Evolutionary conservation across 1,140 invertebrate species (phyloP).

Genomic region (Drosophila ironensis): DNA sequence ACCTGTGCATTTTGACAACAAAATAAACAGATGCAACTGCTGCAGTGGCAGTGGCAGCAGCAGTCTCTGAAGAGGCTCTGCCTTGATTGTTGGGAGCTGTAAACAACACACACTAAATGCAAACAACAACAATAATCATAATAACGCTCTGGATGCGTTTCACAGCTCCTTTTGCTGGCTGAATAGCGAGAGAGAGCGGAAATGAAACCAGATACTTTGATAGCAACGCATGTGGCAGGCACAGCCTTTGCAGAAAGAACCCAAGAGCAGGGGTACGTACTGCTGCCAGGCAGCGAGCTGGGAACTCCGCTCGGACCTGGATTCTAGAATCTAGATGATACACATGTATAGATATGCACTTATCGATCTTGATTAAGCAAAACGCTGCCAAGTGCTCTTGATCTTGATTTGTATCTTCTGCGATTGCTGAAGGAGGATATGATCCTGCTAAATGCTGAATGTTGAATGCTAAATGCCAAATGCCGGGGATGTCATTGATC

Average conservation of each 20-base stretch:
- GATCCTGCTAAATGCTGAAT: too few species aligned
- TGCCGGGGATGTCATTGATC: constrained; percentile 35
- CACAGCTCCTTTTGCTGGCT: constrained; percentile 59
- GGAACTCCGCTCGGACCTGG: background rate
- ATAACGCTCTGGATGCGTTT: constrained; percentile 51
- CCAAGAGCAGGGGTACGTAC: background rate
- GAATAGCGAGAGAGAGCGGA: constrained; percentile 62
- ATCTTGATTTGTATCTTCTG: constrained; percentile 25
- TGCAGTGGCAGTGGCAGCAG: background rate
- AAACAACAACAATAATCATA: constrained; percentile 62
- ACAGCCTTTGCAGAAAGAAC: background rate
- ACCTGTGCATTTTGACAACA: constrained; percentile 79
- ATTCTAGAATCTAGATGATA: background rate
- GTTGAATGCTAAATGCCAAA: constrained; percentile 26
- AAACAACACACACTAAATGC: constrained; percentile 61
- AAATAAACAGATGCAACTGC: constrained; percentile 66
- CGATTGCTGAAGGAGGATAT: constrained; percentile 36
- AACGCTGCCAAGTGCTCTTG: constrained; percentile 50
- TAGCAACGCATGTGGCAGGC: constrained; percentile 45
- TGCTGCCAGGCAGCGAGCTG: background rate
- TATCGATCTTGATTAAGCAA: constrained; percentile 56
- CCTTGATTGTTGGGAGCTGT: constrained; percentile 77
- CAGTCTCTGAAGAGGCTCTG: constrained; percentile 47
- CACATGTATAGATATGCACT: constrained; percentile 32
- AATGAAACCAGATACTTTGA: constrained; percentile 81